Evolutionary conservation across 2,797 vertebrate genomes (phyloP).

Genomic region (Poecile montanus): DNA sequence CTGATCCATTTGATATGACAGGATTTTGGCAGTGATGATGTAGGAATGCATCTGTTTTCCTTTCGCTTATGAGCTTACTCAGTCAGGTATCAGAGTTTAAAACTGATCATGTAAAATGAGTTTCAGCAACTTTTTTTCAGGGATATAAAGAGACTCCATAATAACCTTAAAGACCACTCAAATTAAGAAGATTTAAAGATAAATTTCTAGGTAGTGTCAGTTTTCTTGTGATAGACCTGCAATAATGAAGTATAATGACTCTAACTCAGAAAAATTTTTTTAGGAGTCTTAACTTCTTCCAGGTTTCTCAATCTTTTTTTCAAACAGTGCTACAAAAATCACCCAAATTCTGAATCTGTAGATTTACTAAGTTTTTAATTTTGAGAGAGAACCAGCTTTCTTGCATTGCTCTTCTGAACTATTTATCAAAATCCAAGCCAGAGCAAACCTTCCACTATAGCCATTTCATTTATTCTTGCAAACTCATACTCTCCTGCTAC

Average conservation of each 20-base stretch:
- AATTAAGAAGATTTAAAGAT: neutral
- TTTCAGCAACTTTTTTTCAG: neutral
- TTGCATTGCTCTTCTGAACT: neutral
- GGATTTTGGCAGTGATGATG: neutral
- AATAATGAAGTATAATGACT: neutral
- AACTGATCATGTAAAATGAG: neutral
- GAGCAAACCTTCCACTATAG: neutral
- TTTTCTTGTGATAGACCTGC: neutral
- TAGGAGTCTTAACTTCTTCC: neutral
- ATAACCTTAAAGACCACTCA: neutral
- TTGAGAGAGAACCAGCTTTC: neutral
- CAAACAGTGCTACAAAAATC: neutral
- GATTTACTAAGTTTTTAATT: neutral
- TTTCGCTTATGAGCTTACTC: neutral
- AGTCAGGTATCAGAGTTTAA: neutral
- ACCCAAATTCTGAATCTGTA: neutral
- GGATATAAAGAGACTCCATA: neutral
- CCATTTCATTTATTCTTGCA: neutral
- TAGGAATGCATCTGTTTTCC: neutral
- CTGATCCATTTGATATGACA: neutral
- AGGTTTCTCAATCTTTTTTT: neutral
- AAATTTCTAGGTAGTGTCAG: neutral
- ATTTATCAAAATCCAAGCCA: neutral
- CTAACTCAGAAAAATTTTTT: neutral
- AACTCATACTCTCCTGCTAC: neutral